A percentile compares a stretch with the other conserved stretches of the same genome.
Evolutionary conservation across 2,113 vertebrate genomes (phyloP).

Genomic region (Fukomys damarensis): DNA sequence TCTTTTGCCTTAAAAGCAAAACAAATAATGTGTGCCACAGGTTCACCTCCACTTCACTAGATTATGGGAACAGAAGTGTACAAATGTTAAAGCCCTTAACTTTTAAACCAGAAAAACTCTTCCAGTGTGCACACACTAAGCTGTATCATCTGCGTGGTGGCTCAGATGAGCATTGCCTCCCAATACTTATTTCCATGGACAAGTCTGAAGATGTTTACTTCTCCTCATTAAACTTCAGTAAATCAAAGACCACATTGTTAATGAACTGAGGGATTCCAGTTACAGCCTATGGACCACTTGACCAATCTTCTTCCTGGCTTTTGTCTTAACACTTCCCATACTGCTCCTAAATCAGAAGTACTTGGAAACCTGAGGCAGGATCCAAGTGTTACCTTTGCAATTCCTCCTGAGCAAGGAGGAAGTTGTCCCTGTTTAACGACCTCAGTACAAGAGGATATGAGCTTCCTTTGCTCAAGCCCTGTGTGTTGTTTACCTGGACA

Average conservation of each 20-base stretch:
- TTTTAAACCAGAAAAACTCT: too few species aligned
- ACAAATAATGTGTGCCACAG: not conserved
- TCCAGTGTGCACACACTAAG: accelerated
- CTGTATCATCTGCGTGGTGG: accelerated
- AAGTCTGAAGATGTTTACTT: accelerated
- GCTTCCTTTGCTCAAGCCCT: accelerated
- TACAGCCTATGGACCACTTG: accelerated
- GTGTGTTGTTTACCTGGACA: accelerated
- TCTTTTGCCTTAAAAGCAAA: not conserved
- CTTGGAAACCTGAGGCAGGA: not conserved
- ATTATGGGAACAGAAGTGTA: not conserved
- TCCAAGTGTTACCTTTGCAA: accelerated
- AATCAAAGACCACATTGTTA: too few species aligned
- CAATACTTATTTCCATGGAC: accelerated
- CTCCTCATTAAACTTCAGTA: not conserved
- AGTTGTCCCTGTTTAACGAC: accelerated
- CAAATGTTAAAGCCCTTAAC: accelerated
- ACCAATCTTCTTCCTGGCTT: not conserved
- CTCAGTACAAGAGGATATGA: accelerated
- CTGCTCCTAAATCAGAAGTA: not conserved
- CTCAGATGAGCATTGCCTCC: accelerated
- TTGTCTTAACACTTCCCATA: not conserved
- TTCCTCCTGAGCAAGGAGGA: not conserved
- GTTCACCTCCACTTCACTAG: not conserved
- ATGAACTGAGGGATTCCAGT: not conserved